phyloP scores from a whole-genome alignment of 1,140 invertebrate species.

The Drosophila hydei region DNA sequence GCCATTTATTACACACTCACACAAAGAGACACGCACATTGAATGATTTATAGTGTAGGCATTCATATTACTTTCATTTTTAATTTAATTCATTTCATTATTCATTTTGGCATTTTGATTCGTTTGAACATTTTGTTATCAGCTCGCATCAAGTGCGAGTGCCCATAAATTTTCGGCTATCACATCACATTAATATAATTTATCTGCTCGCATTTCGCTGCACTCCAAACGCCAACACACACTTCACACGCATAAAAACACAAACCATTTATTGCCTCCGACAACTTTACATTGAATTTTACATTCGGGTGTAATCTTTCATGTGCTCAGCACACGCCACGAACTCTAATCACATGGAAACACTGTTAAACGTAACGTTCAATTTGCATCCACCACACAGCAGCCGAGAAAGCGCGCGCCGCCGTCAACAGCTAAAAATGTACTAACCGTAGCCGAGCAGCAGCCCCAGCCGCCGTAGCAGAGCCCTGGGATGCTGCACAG shows the following conservation, averaged over 20 bases:
- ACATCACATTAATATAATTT: constrained; percentile 79
- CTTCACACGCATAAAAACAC: constrained; percentile 27
- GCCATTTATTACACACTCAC: constrained; percentile 42
- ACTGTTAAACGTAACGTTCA: constrained; percentile 28
- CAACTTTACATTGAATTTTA: constrained; percentile 61
- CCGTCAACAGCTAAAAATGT: constrained; percentile 77
- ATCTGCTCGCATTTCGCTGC: constrained; percentile 38
- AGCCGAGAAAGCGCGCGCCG: constrained; percentile 66
- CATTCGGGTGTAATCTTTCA: constrained; percentile 67
- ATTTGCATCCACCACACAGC: constrained; percentile 4
- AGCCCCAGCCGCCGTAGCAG: constrained; percentile 25
- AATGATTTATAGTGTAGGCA: not conserved
- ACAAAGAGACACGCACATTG: constrained; percentile 8
- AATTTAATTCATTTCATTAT: constrained; percentile 66
- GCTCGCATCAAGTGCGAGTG: constrained; percentile 42
- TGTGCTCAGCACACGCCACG: constrained; percentile 42
- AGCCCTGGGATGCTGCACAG: constrained; percentile 30
- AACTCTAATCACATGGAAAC: constrained; percentile 27
- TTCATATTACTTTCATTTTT: constrained; percentile 31
- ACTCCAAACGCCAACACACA: constrained; percentile 3
- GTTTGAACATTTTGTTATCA: constrained; percentile 48
- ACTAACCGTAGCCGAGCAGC: constrained; percentile 48
- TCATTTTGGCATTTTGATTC: constrained; percentile 52
- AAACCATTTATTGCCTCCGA: constrained; percentile 40
- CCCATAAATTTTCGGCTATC: constrained; percentile 68